phyloP scores from a whole-genome alignment of 1,140 invertebrate species.

The Gonioctena quinquepunctata region DNA sequence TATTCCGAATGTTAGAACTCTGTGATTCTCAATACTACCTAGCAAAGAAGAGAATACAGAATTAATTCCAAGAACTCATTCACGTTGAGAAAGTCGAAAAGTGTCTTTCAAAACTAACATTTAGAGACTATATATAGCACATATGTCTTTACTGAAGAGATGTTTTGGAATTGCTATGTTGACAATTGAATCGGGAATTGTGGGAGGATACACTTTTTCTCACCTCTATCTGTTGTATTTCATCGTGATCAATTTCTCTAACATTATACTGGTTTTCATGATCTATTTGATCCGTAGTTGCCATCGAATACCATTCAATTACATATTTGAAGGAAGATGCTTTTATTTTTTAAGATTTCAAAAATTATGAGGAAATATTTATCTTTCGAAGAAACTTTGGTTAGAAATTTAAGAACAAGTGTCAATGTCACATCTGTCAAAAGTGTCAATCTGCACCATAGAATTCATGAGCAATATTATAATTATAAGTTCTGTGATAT shows the following conservation, averaged over 20 bases:
- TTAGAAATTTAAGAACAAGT: conserved; percentile 23
- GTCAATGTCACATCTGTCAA: conserved; percentile 13
- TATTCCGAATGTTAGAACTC: too few species aligned
- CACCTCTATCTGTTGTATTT: conserved; percentile 63
- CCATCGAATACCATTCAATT: conserved; percentile 54
- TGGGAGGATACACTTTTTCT: too few species aligned
- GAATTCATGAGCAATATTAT: too few species aligned
- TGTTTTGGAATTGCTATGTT: too few species aligned
- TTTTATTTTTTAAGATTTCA: not conserved
- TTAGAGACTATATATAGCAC: too few species aligned
- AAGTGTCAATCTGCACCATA: too few species aligned
- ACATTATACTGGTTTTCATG: conserved; percentile 61
- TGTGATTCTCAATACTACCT: too few species aligned
- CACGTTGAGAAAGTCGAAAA: not conserved
- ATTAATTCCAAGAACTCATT: not conserved
- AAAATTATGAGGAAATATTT: not conserved
- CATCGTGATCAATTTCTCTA: conserved; percentile 64
- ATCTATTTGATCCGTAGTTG: conserved; percentile 51
- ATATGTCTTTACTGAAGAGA: too few species aligned
- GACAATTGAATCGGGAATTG: too few species aligned
- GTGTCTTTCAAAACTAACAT: too few species aligned
- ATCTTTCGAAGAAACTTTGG: conserved; percentile 11
- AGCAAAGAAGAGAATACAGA: not conserved
- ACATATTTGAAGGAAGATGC: conserved; percentile 29
- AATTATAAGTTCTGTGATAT: too few species aligned